Conservation (phyloP, 1,140 invertebrate species). For the Trachelipus rathkii region DNA sequence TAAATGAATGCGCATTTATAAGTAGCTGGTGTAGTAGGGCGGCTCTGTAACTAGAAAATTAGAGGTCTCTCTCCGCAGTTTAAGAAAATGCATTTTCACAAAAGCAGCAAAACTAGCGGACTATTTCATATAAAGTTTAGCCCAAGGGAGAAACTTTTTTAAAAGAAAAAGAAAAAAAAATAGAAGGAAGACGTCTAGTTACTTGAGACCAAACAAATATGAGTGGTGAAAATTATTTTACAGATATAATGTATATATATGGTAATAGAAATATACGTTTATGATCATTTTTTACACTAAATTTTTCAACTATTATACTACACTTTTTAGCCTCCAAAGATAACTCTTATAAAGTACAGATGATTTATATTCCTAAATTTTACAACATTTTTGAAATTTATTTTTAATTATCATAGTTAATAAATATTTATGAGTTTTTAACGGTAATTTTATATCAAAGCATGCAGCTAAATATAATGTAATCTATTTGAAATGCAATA, state of each 20-base stretch:
- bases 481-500: no score
- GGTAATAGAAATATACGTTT: no score
- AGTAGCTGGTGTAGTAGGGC: neutral
- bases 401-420: no score
- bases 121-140: neutral
- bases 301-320: neutral
- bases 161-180: neutral
- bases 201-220: neutral
- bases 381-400: no score
- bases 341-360: no score
- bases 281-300: neutral
- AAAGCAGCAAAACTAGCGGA: neutral
- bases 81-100: neutral
- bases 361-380: no score
- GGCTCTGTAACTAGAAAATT: constrained; percentile 1
- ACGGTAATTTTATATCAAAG: no score
- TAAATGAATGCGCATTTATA: constrained; percentile 7
- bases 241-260: no score
- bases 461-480: no score
- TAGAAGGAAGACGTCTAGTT: neutral
- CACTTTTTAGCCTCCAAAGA: neutral
- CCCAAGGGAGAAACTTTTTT: neutral
- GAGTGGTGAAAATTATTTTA: neutral
- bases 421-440: no score
- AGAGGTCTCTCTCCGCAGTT: neutral